Conservation (phyloP, 1,140 invertebrate species). For the Homarus americanus region DNA sequence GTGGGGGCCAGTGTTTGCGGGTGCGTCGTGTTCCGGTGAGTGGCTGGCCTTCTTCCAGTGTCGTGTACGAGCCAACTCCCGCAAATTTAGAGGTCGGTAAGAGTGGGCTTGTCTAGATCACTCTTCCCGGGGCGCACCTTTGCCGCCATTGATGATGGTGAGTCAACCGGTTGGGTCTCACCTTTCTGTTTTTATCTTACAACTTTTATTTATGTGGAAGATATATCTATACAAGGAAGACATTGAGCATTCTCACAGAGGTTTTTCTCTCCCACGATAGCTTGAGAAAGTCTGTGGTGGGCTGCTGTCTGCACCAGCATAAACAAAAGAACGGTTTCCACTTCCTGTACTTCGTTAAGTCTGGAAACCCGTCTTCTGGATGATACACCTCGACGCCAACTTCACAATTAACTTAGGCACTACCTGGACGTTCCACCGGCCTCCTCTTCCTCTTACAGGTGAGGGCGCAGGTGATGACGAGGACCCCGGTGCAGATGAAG, state of each 20-base stretch:
- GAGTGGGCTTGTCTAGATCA: neutral
- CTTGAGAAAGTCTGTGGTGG: constrained; percentile 3
- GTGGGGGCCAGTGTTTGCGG: neutral
- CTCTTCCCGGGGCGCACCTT: neutral
- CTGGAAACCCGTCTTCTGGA: neutral
- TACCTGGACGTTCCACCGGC: constrained; percentile 32
- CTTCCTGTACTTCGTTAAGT: neutral
- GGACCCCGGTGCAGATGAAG: constrained; percentile 55
- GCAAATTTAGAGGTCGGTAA: neutral
- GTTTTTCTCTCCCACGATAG: neutral
- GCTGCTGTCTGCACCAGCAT: neutral
- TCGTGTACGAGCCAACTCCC: neutral
- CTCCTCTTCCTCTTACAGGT: constrained; percentile 50
- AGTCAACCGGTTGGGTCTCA: neutral
- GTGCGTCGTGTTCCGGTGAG: neutral
- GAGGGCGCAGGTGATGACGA: constrained; percentile 56
- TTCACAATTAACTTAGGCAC: constrained; percentile 46
- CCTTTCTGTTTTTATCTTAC: neutral
- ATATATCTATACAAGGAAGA: constrained; percentile 12
- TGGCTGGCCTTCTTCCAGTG: neutral
- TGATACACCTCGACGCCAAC: neutral
- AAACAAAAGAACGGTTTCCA: neutral
- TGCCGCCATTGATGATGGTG: neutral
- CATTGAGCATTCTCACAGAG: constrained; percentile 18
- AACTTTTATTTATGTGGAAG: neutral